phyloP scores from a whole-genome alignment of 2,797 vertebrate genomes.

The Garrulus glandarius region DNA sequence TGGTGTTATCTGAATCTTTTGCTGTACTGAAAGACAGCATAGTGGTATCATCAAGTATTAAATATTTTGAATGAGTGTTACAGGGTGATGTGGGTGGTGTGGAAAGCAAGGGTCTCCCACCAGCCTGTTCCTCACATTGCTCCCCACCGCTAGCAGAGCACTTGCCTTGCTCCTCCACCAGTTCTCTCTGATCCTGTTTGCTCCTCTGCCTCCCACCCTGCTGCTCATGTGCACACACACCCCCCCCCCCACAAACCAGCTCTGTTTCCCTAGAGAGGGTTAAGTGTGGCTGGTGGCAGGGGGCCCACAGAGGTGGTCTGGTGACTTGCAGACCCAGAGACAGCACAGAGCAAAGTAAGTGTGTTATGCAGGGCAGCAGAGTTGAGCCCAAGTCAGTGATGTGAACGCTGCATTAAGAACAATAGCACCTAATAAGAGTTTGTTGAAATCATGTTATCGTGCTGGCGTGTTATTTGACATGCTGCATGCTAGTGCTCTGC shows the following conservation, averaged over 20 bases:
- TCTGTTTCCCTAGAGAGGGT: background rate
- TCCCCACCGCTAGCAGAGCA: accelerated
- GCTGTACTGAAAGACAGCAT: background rate
- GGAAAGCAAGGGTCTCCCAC: background rate
- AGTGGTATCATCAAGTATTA: background rate
- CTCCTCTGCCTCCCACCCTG: background rate
- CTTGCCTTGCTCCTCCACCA: background rate
- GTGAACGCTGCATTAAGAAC: background rate
- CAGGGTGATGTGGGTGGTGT: background rate
- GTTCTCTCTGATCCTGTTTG: background rate
- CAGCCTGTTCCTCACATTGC: background rate
- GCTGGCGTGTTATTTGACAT: background rate
- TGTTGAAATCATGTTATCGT: background rate
- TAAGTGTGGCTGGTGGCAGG: background rate
- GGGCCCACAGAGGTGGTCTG: background rate
- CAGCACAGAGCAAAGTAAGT: background rate
- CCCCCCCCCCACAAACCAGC: accelerated
- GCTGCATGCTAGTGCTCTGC: background rate
- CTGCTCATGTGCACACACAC: accelerated
- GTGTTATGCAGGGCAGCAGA: background rate
- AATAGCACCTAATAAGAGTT: background rate
- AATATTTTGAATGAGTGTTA: background rate
- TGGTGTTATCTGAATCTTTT: background rate
- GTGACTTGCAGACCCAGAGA: background rate
- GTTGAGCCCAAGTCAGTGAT: background rate